Base-by-base conservation (phyloP, 2,888 invertebrate genomes). In the Clistopyga incitator region DNA sequence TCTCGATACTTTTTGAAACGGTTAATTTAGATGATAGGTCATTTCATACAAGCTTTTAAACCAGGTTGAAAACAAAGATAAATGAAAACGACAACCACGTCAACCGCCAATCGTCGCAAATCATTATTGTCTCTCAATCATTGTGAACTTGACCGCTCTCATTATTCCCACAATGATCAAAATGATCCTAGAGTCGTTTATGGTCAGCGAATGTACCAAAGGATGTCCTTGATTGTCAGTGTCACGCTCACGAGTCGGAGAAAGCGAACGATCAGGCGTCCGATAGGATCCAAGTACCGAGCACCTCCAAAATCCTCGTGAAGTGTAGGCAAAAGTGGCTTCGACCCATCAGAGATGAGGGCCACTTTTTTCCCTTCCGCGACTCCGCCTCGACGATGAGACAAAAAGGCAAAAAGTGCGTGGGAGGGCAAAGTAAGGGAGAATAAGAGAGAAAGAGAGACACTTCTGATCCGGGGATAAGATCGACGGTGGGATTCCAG, bases 391-490 rank as follows among this genome's bases (percentile, higher is more conserved):
- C 59, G 29, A 54, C 34, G 59, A 61, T 78, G 77, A 70, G 80
- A 77, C 80, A 79, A 84, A 84, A 75, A 74, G 81, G 74, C 70
- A 74, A 38, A 80, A 52, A 54, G 59, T 59, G 74, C 70, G 38
- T 13, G 34, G 61, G 45, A 42, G 78, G 78, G 78, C 86, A 81
- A 80, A 82, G 52, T 70, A 79, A 67, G 50, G 76, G 71, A 45
- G 78, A 45, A 78, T 47, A 72, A 68, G 68, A 67, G 78, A 65
- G 76, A 67, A 68, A 79, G 83, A 86, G 88, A 86, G 88, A 90
- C 88, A 89, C 90, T 90, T 89, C 87, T 89, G 90, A 89, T 88
- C 88, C 85, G 85, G 75, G 86, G 92, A 92, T 92, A 92, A 91
- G 91, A 92, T 91, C 90, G 87, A 82, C 86, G 78, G 87, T 56